Percentiles rank a stretch among this genome's conserved stretches.
Evolutionary conservation across 2,888 invertebrate genomes (phyloP).

Genomic region (Alitta virens): DNA sequence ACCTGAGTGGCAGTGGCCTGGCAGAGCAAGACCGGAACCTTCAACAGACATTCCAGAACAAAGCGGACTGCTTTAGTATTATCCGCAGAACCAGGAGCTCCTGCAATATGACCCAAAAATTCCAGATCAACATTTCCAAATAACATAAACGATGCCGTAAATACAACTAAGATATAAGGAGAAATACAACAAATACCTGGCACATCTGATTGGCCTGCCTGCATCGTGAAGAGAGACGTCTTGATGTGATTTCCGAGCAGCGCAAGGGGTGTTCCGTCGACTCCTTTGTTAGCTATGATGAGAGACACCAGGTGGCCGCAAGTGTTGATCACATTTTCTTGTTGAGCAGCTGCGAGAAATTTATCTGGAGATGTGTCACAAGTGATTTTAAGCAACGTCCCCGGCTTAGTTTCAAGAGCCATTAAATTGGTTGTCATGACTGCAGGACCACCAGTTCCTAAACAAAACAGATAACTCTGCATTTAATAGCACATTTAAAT

Average conservation of each 20-base stretch:
- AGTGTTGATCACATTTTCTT: slow-evolving; percentile 31
- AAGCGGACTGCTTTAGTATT: slow-evolving; percentile 31
- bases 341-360: slow-evolving; percentile 34
- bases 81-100: neutral
- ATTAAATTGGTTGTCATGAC: slow-evolving; percentile 40
- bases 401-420: slow-evolving; percentile 46
- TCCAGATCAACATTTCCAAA: too few relatives aligned
- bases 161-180: too few relatives aligned
- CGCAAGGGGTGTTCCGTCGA: slow-evolving; percentile 43
- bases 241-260: slow-evolving; percentile 47
- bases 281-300: slow-evolving; percentile 43
- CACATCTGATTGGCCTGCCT: neutral
- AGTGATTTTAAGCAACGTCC: slow-evolving; percentile 42
- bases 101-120: too few relatives aligned
- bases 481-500: too few relatives aligned
- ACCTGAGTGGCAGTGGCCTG: slow-evolving; percentile 42
- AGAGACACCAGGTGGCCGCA: slow-evolving; percentile 52
- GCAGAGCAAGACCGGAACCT: slow-evolving; percentile 40
- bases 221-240: slow-evolving; percentile 36
- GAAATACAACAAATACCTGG: neutral
- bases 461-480: too few relatives aligned
- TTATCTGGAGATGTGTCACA: slow-evolving; percentile 38
- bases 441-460: neutral
- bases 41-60: slow-evolving; percentile 41
- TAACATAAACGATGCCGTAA: too few relatives aligned